Evolutionary conservation across 2,113 vertebrate species (phyloP), one percentile per base, ranked within the genome.

Genomic region (Seriola quinqueradiata): DNA sequence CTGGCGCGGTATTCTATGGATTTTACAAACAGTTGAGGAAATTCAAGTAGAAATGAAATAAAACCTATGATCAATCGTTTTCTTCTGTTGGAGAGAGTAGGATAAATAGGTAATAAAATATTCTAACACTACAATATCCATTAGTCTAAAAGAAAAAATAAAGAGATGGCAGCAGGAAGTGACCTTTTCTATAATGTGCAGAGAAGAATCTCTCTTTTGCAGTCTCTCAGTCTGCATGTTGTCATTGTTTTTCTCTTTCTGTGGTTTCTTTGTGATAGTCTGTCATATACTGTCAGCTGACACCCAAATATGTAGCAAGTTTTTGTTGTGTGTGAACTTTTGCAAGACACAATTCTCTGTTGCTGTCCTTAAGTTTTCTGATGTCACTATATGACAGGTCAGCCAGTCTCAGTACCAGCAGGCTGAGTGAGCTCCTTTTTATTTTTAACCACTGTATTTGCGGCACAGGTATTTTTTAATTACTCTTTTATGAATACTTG

Each of bases 281-380:
- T 23, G 34, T 3, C 19, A 23, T 23, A n/a, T 12, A 19, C 13
- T 42, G 21, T 58, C 13, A 75, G 50, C 19, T 48, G 11, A 65
- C 50, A 38, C 60, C 38, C 34, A 75, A 23, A 8, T 8, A 1
- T 65, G 1, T 57, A n/a, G 1, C 9, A 25, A 5, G 46, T 17
- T 14, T 77, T 6, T 40, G 8, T 48, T 21, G 61, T 40, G 60
- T 46, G 52, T 65, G 5, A 34, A 65, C 52, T n/a, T 73, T n/a
- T 0, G 10, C 0, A 4, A 36, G 21, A 14, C 50, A 2, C 0
- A 58, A n/a, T 25, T 55, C 19, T 40, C 4, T 73, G 38, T 50
- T 23, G 28, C 14, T 68, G 28, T n/a, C 23, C 7, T 14, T 11
- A 54, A 2, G 44, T 54, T 68, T 73, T 58, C 17, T 70, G 36